phyloP scores from a whole-genome alignment of 2,113 vertebrate species.

The Mystacornis crossleyi region DNA sequence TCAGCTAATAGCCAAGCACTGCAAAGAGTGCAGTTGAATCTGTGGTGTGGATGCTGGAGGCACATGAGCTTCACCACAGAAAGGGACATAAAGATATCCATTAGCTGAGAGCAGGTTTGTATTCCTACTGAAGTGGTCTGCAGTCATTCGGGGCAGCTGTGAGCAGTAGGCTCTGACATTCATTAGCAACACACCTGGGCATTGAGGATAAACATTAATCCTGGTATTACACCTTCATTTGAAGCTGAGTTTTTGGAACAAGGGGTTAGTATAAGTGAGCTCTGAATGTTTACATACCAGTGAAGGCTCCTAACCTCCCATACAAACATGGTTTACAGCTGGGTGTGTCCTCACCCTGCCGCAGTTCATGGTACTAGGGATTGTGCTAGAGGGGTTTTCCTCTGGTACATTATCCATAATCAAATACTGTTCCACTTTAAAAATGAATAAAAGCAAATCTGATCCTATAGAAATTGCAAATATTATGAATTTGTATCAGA shows the following conservation, averaged over 20 bases:
- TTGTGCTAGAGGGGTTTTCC: not conserved
- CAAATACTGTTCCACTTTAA: not conserved
- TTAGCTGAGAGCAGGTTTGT: not conserved
- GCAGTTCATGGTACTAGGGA: rapidly evolving
- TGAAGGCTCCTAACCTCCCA: not conserved
- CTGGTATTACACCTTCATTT: not conserved
- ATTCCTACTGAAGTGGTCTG: not conserved
- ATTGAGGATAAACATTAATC: not conserved
- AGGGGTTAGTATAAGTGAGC: not conserved
- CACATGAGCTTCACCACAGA: not conserved
- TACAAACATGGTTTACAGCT: not conserved
- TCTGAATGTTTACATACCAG: not conserved
- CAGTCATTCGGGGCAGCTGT: rapidly evolving
- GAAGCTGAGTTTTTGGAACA: not conserved
- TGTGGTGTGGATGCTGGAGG: not conserved
- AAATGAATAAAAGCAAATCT: not conserved
- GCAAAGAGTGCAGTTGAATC: not conserved
- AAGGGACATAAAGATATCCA: not conserved
- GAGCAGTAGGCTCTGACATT: not conserved
- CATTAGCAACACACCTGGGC: not conserved
- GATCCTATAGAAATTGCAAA: not conserved
- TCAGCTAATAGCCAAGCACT: not conserved
- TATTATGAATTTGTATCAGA: not conserved
- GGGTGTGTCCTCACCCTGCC: rapidly evolving
- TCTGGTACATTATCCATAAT: not conserved